Evolutionary conservation across 2,888 invertebrate genomes (phyloP).

Genomic region (Macrostomum cliftonense): DNA sequence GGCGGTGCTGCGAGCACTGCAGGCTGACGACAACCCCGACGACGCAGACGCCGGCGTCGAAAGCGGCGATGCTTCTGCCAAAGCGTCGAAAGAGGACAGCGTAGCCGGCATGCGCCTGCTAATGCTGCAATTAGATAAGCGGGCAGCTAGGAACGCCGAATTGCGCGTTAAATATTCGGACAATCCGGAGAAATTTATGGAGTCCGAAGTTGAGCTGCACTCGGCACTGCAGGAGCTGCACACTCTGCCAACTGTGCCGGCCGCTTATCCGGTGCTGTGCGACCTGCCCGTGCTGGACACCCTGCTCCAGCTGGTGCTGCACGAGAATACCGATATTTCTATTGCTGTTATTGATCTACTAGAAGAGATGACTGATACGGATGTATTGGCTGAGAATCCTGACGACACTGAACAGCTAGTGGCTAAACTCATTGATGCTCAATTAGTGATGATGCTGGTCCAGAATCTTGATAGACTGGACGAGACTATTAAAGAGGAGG

Average conservation of each 20-base stretch:
- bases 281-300: constrained; percentile 71
- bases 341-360: constrained; percentile 55
- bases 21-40: too few relatives aligned
- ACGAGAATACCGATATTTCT: constrained; percentile 43
- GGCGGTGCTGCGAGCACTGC: too few relatives aligned
- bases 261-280: constrained; percentile 73
- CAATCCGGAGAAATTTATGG: constrained; percentile 85
- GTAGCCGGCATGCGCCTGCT: constrained; percentile 28
- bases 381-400: constrained; percentile 66
- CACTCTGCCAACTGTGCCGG: constrained; percentile 69
- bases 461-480: constrained; percentile 81
- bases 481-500: constrained; percentile 75
- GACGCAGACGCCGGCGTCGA: too few relatives aligned
- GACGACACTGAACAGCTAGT: constrained; percentile 72
- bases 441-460: constrained; percentile 67
- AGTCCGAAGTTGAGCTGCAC: constrained; percentile 81
- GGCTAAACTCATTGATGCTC: constrained; percentile 66
- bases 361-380: constrained; percentile 82
- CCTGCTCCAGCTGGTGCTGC: constrained; percentile 58
- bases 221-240: constrained; percentile 72
- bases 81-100: too few relatives aligned
- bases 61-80: too few relatives aligned
- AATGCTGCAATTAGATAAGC: constrained; percentile 77
- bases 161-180: constrained; percentile 95
- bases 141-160: constrained; percentile 77